A percentile compares a stretch with the other conserved stretches of the same genome.
Conservation (phyloP, 1,140 invertebrate species). For the Penaeus indicus region DNA sequence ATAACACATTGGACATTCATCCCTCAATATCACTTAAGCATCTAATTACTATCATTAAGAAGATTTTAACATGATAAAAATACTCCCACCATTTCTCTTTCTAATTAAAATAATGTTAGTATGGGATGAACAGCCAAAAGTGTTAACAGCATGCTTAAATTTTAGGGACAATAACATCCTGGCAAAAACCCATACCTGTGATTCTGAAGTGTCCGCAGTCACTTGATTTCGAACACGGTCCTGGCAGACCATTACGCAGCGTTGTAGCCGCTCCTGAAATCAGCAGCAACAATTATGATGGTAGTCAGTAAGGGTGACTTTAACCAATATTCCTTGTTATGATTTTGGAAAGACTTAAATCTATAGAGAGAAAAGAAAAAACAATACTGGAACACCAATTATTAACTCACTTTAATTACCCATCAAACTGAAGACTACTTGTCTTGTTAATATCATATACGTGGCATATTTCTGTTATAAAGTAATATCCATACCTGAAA, state of each 20-base stretch:
- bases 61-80: too few species aligned
- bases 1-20: too few species aligned
- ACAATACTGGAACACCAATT: too few species aligned
- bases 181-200: slow-evolving; percentile 72
- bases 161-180: slow-evolving; percentile 15
- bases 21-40: too few species aligned
- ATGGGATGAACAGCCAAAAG: too few species aligned
- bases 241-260: slow-evolving; percentile 92
- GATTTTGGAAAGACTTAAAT: too few species aligned
- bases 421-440: neutral
- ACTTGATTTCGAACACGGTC: slow-evolving; percentile 86
- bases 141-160: slow-evolving; percentile 6
- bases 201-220: slow-evolving; percentile 79
- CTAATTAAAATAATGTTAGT: too few species aligned
- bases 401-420: too few species aligned
- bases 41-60: too few species aligned
- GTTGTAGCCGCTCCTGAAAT: slow-evolving; percentile 83
- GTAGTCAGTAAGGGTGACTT: neutral
- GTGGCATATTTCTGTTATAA: slow-evolving; percentile 66
- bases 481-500: slow-evolving; percentile 74
- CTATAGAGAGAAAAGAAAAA: too few species aligned
- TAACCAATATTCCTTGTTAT: too few species aligned
- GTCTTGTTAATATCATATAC: slow-evolving; percentile 31
- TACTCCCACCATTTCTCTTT: too few species aligned
- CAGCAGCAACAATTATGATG: neutral